phyloP scores from a whole-genome alignment of 1,140 invertebrate species.

The Cardiocondyla obscurior region DNA sequence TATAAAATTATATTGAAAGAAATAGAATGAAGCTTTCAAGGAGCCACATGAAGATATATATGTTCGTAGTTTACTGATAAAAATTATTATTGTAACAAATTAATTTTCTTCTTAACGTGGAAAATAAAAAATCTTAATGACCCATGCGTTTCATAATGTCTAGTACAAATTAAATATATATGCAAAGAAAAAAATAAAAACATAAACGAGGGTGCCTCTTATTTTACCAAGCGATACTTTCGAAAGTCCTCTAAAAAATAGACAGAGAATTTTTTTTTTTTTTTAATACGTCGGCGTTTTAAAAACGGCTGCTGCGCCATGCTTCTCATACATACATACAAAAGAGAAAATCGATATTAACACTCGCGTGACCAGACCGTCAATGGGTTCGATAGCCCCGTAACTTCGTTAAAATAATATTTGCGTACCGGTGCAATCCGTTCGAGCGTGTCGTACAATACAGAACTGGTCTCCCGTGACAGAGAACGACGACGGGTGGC shows the following conservation, averaged over 20 bases:
- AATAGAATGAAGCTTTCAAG: too few species aligned
- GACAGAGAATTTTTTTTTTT: conserved; percentile 11
- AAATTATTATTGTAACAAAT: too few species aligned
- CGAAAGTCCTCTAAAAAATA: background rate
- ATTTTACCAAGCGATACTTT: background rate
- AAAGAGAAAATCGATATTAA: conserved; percentile 57
- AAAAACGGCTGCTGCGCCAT: background rate
- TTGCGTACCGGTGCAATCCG: conserved; percentile 41
- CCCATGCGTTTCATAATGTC: too few species aligned
- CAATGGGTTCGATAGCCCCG: conserved; percentile 17
- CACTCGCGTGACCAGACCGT: conserved; percentile 26
- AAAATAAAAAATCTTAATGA: too few species aligned
- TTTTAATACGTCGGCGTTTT: conserved; percentile 5
- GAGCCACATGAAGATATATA: too few species aligned
- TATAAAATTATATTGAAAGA: too few species aligned
- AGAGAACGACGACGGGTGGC: conserved; percentile 32
- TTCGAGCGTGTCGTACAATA: conserved; percentile 44
- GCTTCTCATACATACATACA: conserved; percentile 12
- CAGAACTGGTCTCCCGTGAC: conserved; percentile 20
- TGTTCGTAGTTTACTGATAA: too few species aligned
- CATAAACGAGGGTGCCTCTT: too few species aligned
- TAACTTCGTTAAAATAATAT: conserved; percentile 62
- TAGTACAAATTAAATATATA: conserved; percentile 1
- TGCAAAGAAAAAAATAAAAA: background rate
- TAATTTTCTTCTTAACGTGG: too few species aligned